Evolutionary conservation across 2,113 vertebrate genomes (phyloP).

Genomic region (Choloepus hoffmanni): DNA sequence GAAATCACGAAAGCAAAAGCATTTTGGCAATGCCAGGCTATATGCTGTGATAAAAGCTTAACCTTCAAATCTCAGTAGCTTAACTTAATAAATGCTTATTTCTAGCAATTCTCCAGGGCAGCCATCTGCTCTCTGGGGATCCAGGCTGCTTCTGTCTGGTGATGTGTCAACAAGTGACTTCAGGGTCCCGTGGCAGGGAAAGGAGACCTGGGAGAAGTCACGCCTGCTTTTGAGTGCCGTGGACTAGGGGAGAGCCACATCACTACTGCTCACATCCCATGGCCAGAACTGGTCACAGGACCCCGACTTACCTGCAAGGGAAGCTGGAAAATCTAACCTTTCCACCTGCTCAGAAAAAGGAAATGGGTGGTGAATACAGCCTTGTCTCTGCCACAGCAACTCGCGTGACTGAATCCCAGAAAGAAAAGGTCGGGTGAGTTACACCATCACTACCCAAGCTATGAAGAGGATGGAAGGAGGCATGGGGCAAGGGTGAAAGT

Average conservation of each 20-base stretch:
- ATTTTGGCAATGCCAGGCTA: background rate
- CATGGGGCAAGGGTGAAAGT: background rate
- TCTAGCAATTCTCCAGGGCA: background rate
- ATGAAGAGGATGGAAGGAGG: background rate
- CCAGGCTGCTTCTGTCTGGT: background rate
- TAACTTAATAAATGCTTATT: background rate
- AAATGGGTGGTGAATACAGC: rapidly evolving
- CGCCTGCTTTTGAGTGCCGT: background rate
- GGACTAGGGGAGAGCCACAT: rapidly evolving
- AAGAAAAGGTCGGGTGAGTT: background rate
- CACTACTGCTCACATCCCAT: background rate
- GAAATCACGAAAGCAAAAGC: background rate
- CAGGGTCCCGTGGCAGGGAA: background rate
- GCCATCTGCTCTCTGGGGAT: background rate
- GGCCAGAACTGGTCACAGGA: background rate
- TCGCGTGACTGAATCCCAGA: background rate
- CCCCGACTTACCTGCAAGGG: background rate
- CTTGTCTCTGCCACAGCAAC: rapidly evolving
- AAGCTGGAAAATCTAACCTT: background rate
- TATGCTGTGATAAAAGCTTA: background rate
- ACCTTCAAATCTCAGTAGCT: background rate
- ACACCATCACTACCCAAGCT: background rate
- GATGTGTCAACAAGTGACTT: rapidly evolving
- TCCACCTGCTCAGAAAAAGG: rapidly evolving
- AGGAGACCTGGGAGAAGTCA: background rate